Evolutionary conservation across 2,888 invertebrate genomes (phyloP), one percentile per base, ranked within the genome.

Genomic region (Sarcophaga caerulescens): DNA sequence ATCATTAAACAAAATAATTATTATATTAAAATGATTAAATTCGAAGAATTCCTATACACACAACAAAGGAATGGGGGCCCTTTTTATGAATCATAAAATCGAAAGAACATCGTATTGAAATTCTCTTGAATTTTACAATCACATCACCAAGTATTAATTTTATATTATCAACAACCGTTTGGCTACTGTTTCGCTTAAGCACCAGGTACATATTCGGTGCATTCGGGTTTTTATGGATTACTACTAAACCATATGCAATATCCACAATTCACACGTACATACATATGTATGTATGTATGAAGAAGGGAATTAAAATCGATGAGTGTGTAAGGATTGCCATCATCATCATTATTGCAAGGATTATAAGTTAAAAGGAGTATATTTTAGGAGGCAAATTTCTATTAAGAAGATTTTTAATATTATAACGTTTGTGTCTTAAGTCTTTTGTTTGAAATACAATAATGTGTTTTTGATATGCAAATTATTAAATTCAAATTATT

Each of bases 81-180:
- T 77, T 76, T 85, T 85, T 69, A 81, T 83, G 83, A 73, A 66
- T 86, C 85, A 73, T 86, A 81, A 86, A 86, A 81, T 70, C 12
- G 3, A 44, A 70, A 69, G 44, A 66, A 45, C 25, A 57, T 52
- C 17, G 4, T 52, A 52, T 52, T 52, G 66, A 69, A 83, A 71
- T 84, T 85, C 79, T 75, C 79, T 76, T 70, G 85, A 85, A 85
- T 85, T 85, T 73, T 62, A 57, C 35, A 77, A 78, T 75, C 70
- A 75, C 75, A 82, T 70, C 71, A 66, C 77, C 77, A 76, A 68
- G 79, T 79, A 82, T 78, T 82, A 85, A 82, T 76, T 82, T 82
- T 68, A 73, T 76, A 66, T 71, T 79, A 82, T 70, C 70, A 71
- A 65, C 70, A 71, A 65, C 45, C 74, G 81, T 60, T 77, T 6